Base-by-base conservation (phyloP, 2,888 invertebrate species). In the Litoditis marina region DNA sequence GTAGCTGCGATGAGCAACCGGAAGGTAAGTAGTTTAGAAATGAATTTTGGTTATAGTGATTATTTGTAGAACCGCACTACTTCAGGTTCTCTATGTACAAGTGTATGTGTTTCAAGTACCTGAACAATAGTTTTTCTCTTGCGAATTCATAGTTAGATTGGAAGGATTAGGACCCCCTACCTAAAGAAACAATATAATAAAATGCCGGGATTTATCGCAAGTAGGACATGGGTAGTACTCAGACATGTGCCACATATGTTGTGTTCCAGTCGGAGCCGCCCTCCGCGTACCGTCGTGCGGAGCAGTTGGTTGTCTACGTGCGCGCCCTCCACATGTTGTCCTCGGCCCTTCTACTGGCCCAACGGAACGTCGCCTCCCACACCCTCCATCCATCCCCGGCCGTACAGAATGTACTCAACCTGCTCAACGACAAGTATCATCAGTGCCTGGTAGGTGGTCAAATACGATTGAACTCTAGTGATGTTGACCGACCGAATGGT, bases 271-370 rank as follows among this genome's bases (percentile, higher is more conserved):
- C 47, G 25, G 64, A 64, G 34, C 13, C 60, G 7, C 67, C 64
- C 32, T 84, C 84, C 31, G 82, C 82, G 19, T 82, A 84, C 47
- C 85, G 89, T 65, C 85, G 88, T 63, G 88, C 89, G 19, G 91
- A 91, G 83, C 91, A 92, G 80, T 87, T 94, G 70, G 91, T 93
- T 36, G 87, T 94, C 77, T 88, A 93, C 81, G 89, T 93, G 71
- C 87, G 94, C 80, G 93, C 93, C 0, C 87, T 96, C 79, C 94
- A 96, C 83, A 88, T 96, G 85, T 88, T 98, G 65, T 91, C 92
- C 74, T 93, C 94, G n/a, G 94, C 94, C 0, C 88, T 96, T 79
- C 89, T 90, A 6, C 74, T 86, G 59, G 80, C 81, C 0, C 81
- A 80, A 57, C 72, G 75, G 6, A 78, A 82, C 50, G 77, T 82